These are phyloP conservation scores for Cheirogaleus major DNA, from an alignment of 2,797 vertebrate species.

Conservation along the genomic window DNA sequence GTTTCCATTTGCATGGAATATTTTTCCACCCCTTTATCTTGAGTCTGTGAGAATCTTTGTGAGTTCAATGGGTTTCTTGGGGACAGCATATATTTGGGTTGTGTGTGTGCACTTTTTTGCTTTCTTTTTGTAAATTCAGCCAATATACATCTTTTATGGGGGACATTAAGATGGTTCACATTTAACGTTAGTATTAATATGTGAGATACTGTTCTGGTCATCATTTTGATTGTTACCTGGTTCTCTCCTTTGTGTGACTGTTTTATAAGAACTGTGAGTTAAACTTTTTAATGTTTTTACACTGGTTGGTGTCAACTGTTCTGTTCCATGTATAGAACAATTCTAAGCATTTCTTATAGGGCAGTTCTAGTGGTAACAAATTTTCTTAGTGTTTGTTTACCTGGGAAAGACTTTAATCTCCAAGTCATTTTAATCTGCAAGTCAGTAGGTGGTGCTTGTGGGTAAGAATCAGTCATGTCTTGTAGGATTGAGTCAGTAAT, in stretches of 20 bases:
- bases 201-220: neutral
- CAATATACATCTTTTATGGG: too few species aligned
- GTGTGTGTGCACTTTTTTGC: neutral
- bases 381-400: neutral
- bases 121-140: too few species aligned
- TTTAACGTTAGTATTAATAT: neutral
- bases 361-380: neutral
- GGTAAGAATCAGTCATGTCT: neutral
- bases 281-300: neutral
- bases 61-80: neutral
- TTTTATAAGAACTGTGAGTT: neutral
- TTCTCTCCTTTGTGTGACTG: neutral
- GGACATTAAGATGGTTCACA: too few species aligned
- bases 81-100: neutral
- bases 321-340: neutral
- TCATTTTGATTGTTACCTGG: neutral
- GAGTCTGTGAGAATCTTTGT: neutral
- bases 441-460: neutral
- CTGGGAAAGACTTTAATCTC: neutral
- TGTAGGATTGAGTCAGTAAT: neutral
- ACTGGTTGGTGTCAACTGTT: neutral
- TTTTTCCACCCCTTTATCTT: neutral
- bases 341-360: neutral
- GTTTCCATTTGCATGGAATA: neutral
- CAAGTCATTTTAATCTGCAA: neutral